Base-by-base conservation (phyloP, 2,888 invertebrate species). In the Anaspis maculata region DNA sequence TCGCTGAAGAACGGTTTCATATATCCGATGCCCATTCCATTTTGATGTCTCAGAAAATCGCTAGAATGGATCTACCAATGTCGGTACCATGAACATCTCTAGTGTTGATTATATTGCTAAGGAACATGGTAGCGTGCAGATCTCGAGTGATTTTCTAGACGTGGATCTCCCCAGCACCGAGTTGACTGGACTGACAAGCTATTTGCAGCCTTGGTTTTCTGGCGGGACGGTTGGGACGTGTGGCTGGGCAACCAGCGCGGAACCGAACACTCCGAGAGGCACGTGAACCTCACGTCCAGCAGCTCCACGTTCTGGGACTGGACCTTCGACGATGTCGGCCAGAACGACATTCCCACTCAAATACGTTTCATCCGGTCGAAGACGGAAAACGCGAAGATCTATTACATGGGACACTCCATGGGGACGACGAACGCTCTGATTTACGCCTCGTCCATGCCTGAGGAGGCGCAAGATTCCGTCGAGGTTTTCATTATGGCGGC, bases 231-330 rank as follows among this genome's bases (percentile, higher is more conserved):
- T 3, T 46, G 38, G 21, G 45, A 46, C 19, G 16, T 46, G 10
- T 46, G 45, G 45, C 22, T 46, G 16, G 38, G 41, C 12, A 44
- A 42, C 24, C 28, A 39, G 16, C 24, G 45, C 15, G 45, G 45
- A 5, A 39, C 41, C 5, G 36, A 24, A 9, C 40, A 29, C 16
- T 41, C 45, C 3, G 10, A 27, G 3, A 30, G 28, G 21, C 45
- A 46, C 22, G 13, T 15, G 9, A 30, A 39, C 21, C 19, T 38
- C 4, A 34, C 34, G 3, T 21, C 19, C 3, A 12, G 15, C 2
- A 22, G 37, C 16, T n/a, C 15, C 7, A 23, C 33, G 12, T 46
- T 27, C 24, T 46, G 45, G 45, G 37, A 46, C 25, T 44, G 37
- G 21, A 38, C 39, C 37, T 44, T 30, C 19, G 19, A 46, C 16